Evolutionary conservation across 2,888 invertebrate species (phyloP).

Genomic region (Invenusta paracnida): DNA sequence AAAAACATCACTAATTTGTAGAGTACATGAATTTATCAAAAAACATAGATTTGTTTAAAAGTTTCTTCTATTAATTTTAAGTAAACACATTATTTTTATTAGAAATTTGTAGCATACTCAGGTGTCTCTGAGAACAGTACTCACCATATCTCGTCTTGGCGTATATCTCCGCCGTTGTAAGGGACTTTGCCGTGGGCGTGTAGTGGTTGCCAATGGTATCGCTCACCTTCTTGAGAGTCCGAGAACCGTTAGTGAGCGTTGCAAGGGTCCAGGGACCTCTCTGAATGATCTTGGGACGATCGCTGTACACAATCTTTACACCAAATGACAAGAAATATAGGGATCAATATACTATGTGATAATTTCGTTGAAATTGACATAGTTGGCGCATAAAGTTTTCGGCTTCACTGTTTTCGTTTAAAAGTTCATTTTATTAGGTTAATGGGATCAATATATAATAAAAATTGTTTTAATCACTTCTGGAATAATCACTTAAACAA

Average conservation of each 20-base stretch:
- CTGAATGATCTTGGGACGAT: slow-evolving; percentile 55
- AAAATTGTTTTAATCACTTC: too few relatives aligned
- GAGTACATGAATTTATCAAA: neutral
- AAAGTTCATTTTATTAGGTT: too few relatives aligned
- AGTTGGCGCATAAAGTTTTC: too few relatives aligned
- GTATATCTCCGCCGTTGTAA: slow-evolving; percentile 56
- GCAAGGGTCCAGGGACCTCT: slow-evolving; percentile 56
- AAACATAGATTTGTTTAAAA: neutral
- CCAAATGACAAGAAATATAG: neutral
- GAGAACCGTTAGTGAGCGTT: slow-evolving; percentile 56
- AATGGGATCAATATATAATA: neutral
- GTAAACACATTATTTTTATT: too few relatives aligned
- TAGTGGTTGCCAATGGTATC: slow-evolving; percentile 60
- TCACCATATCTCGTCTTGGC: slow-evolving; percentile 53
- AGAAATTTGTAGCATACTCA: too few relatives aligned
- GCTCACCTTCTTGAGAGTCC: slow-evolving; percentile 53
- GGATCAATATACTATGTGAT: too few relatives aligned
- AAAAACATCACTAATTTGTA: too few relatives aligned
- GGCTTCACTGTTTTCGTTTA: too few relatives aligned
- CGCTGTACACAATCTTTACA: slow-evolving; percentile 55
- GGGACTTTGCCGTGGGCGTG: slow-evolving; percentile 54
- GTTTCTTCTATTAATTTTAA: too few relatives aligned
- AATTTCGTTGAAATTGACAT: too few relatives aligned
- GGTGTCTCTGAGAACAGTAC: slow-evolving; percentile 38
- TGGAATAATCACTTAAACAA: too few relatives aligned